Conservation (phyloP, 2,888 invertebrate genomes). For the Platycheirus albimanus region DNA sequence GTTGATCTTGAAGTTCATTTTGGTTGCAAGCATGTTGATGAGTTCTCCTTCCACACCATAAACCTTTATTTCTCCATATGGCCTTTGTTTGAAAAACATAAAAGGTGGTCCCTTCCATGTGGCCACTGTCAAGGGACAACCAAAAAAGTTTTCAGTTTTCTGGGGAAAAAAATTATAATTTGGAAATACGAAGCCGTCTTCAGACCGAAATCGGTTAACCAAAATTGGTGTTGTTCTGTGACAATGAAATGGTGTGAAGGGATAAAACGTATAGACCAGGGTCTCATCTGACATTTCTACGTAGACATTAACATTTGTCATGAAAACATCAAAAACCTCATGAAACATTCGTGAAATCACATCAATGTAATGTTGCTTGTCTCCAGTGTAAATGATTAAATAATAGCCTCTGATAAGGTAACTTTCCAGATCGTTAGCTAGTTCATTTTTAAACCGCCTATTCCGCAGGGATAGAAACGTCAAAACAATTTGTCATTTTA, state of each 20-base stretch:
- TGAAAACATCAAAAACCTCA: conserved; percentile 78
- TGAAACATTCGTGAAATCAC: conserved; percentile 77
- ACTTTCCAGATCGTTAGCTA: conserved; percentile 6
- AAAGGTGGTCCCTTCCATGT: conserved; percentile 53
- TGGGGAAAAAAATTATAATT: conserved; percentile 49
- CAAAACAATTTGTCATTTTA: neutral
- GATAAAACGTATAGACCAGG: conserved; percentile 79
- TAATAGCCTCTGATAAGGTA: conserved; percentile 75
- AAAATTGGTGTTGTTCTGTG: conserved; percentile 76
- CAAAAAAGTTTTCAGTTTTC: conserved; percentile 50
- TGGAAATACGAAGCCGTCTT: conserved; percentile 40
- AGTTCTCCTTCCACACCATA: conserved; percentile 76
- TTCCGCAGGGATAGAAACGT: neutral
- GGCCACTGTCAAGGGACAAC: conserved; percentile 36
- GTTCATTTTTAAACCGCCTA: conserved; percentile 42
- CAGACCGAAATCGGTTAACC: conserved; percentile 59
- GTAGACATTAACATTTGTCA: conserved; percentile 79
- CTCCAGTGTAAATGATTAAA: conserved; percentile 78
- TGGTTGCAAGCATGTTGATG: conserved; percentile 76
- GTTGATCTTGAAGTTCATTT: conserved; percentile 79
- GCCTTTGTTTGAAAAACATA: conserved; percentile 55
- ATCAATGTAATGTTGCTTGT: conserved; percentile 73
- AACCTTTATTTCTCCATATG: conserved; percentile 55
- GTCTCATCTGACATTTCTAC: conserved; percentile 75
- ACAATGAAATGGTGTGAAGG: conserved; percentile 77